A percentile compares a stretch with the other conserved stretches of the same genome.
phyloP scores from a whole-genome alignment of 2,888 invertebrate genomes.

The Acheta domesticus region DNA sequence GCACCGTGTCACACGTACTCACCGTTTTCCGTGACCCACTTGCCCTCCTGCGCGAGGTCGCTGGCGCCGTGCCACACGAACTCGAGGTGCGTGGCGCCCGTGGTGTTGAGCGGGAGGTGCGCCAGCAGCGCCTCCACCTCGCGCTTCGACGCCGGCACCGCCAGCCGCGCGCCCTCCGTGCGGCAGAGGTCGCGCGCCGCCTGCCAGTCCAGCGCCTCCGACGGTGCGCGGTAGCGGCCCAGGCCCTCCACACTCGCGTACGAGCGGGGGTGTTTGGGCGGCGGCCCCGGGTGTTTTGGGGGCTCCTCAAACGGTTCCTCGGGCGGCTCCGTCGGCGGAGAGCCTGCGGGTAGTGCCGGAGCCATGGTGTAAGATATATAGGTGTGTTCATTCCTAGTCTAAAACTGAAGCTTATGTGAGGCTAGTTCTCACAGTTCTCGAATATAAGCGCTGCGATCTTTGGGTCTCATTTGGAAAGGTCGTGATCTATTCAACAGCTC shows the following conservation, averaged over 20 bases:
- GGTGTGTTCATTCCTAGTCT: no score
- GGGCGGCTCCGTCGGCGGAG: no score
- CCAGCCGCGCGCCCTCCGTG: neutral
- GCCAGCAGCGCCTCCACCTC: neutral
- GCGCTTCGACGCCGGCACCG: neutral
- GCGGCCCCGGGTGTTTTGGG: neutral
- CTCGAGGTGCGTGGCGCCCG: neutral
- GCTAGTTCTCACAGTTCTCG: no score
- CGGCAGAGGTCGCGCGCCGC: neutral
- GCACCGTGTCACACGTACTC: no score
- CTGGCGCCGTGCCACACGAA: neutral
- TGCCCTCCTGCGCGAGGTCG: neutral
- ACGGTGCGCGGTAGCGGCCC: neutral
- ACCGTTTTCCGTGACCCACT: neutral
- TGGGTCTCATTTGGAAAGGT: no score
- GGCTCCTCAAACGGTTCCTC: no score
- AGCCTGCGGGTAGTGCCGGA: no score
- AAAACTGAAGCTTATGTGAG: no score
- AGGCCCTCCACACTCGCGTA: neutral
- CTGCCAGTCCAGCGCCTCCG: neutral
- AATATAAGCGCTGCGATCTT: no score
- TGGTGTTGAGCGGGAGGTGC: neutral
- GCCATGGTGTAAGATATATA: no score
- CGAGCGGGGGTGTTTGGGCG: neutral
- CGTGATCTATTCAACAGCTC: no score